These are phyloP conservation scores for Phalacrocorax brasilianus DNA, from an alignment of 2,113 vertebrate species.

Conservation along the genomic window DNA sequence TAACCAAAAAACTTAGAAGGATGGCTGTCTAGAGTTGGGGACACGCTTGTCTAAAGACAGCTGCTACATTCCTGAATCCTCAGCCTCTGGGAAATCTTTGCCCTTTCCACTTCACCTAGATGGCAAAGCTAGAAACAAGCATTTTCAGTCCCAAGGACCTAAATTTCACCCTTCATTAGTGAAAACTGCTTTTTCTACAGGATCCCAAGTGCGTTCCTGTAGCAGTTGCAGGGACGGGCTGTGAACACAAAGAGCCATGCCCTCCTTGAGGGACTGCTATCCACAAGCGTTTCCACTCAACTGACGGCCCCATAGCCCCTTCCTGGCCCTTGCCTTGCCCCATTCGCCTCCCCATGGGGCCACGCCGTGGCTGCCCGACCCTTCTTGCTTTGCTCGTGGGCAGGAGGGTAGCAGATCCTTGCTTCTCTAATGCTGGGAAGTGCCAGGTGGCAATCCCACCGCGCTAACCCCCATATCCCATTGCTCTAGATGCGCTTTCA, in stretches of 20 bases:
- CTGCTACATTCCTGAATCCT: neutral
- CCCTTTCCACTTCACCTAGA: neutral
- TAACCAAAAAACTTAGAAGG: neutral
- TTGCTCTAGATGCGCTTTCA: neutral
- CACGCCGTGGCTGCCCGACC: fast-evolving
- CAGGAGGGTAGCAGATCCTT: neutral
- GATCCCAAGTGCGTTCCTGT: fast-evolving
- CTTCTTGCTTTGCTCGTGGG: neutral
- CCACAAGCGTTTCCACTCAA: neutral
- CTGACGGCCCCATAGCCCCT: neutral
- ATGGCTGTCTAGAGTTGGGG: neutral
- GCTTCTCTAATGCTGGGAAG: neutral
- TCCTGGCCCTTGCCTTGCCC: neutral
- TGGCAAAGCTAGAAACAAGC: neutral
- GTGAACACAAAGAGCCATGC: neutral
- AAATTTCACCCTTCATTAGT: neutral
- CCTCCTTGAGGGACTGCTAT: neutral
- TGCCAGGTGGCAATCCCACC: neutral
- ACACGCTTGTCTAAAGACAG: neutral
- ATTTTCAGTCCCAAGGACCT: neutral
- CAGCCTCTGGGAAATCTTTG: neutral
- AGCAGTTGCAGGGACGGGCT: neutral
- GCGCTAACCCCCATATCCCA: fast-evolving
- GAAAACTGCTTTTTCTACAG: neutral
- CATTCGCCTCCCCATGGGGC: neutral